A percentile compares a stretch with the other conserved stretches of the same genome.
Evolutionary conservation across 2,797 vertebrate species (phyloP).

Genomic region (Nannoperca obscura): DNA sequence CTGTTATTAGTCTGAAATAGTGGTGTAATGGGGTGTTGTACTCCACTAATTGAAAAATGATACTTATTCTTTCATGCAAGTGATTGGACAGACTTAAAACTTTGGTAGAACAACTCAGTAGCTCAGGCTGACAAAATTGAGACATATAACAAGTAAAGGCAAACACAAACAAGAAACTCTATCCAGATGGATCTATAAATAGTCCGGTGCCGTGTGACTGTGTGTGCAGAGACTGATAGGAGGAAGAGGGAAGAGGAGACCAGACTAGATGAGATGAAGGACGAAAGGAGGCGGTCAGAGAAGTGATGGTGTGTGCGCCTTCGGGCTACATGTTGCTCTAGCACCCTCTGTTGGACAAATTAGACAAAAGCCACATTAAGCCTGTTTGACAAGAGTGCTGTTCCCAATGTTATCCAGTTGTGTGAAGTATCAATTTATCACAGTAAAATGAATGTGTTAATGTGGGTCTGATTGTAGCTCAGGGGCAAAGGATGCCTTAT

Average conservation of each 20-base stretch:
- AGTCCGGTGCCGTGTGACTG: not conserved
- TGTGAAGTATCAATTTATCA: constrained; percentile 34
- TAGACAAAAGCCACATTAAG: constrained; percentile 46
- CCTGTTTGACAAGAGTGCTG: constrained; percentile 41
- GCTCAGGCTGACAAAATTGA: not conserved
- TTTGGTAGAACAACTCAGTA: not conserved
- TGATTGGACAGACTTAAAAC: not conserved
- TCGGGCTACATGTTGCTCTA: constrained; percentile 49
- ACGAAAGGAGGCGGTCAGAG: not conserved
- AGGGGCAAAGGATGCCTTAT: not conserved
- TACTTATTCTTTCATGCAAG: not conserved
- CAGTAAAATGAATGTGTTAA: constrained; percentile 22
- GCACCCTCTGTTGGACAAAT: constrained; percentile 79
- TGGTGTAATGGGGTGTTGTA: constrained; percentile 29
- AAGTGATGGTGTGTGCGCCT: not conserved
- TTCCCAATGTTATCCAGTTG: constrained; percentile 30
- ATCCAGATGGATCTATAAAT: constrained; percentile 2
- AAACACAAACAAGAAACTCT: constrained; percentile 13
- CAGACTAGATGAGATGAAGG: constrained; percentile 12
- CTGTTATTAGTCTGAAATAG: constrained; percentile 51
- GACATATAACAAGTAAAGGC: constrained; percentile 4
- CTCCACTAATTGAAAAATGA: constrained; percentile 14
- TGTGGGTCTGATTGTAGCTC: constrained; percentile 26
- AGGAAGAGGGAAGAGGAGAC: not conserved
- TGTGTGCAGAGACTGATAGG: not conserved